Evolutionary conservation across 2,888 invertebrate species (phyloP), one percentile per base, ranked within the genome.

Genomic region (Ctenicera cuprea): DNA sequence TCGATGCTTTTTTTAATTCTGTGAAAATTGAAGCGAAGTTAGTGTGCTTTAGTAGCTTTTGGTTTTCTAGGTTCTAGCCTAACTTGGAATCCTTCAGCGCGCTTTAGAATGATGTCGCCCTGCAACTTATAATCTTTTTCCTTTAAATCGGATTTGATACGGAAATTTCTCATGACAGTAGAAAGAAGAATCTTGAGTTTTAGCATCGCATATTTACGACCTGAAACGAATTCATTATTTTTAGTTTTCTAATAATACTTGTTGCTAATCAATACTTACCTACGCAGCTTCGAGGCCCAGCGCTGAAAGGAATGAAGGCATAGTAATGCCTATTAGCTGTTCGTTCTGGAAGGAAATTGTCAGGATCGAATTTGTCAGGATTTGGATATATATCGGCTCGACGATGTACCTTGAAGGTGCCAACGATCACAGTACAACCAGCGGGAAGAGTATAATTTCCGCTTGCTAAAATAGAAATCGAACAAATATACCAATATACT

Each of bases 241-340:
- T 9, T 3, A 57, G 4, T 57, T 57, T 22, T 14, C 20, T 59
- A 2, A 33, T 20, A 7, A 37, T 14, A 4, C 7, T 41, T 3
- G 3, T 3, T 3, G 3, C 16, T 9, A 4, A 3, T 18, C 3
- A 22, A 16, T 62, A 85, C 90, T 87, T 82, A 91, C 91, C 94
- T 20, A 94, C 94, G 84, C 94, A 94, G 80, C 94, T 94, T 76
- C 94, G 90, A 0, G 94, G 94, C 26, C 94, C 94, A 59, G 94
- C 94, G 73, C 94, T 94, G 88, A 94, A 94, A 0, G 94, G 94
- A 68, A 94, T 92, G 82, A 91, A 94, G 75, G 94, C 91, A 84
- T 94, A 95, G 83, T 94, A 94, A 80, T 95, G 94, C 63, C 94
- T 89, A 78, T 92, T 92, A 38, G 92, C 91, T 18, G 92, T 92